Conservation (phyloP, 2,888 invertebrate species). For the Agriopis aurantiaria region DNA sequence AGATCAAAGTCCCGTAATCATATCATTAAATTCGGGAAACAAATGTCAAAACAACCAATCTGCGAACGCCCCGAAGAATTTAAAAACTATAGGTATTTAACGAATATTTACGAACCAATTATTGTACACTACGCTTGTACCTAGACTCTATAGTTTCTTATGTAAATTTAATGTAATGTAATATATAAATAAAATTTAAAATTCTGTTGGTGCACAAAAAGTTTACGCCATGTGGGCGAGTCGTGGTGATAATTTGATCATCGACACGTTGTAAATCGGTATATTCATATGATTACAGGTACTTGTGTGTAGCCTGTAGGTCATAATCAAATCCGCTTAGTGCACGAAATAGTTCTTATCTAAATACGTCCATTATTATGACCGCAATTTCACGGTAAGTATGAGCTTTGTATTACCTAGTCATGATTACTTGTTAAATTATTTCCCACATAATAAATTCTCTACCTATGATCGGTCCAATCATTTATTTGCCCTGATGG, state of each 20-base stretch:
- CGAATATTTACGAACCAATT: no score
- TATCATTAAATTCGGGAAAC: no score
- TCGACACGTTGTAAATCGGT: neutral
- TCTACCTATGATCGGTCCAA: no score
- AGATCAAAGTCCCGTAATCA: no score
- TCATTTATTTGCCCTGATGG: no score
- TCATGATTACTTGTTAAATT: constrained; percentile 3
- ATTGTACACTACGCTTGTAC: no score
- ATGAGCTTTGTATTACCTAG: neutral
- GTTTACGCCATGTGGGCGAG: neutral
- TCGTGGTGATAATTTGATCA: neutral
- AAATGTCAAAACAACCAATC: no score
- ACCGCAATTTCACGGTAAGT: neutral
- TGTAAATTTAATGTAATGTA: no score
- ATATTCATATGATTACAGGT: neutral
- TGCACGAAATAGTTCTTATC: neutral
- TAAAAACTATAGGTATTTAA: no score
- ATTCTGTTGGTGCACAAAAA: neutral
- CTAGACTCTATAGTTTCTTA: no score
- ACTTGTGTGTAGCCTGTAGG: neutral
- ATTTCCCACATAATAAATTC: neutral
- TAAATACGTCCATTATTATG: constrained; percentile 5
- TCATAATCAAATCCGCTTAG: neutral
- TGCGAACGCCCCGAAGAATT: no score
- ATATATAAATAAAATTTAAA: no score